Conservation (phyloP, 2,113 vertebrate species). For the Scartelaos histophorus region DNA sequence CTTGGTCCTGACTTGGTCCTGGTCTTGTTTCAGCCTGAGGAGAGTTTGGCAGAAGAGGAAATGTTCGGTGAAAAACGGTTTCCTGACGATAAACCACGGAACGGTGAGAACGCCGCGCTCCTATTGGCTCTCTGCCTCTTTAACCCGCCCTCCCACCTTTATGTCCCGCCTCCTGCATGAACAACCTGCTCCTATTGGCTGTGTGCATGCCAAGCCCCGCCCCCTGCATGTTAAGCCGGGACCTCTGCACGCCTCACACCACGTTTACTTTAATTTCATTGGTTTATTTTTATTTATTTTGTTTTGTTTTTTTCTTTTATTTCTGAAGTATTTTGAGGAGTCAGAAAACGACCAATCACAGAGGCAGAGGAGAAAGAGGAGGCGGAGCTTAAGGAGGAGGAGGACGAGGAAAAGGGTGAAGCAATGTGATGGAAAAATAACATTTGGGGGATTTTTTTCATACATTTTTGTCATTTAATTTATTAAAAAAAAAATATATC, state of each 20-base stretch:
- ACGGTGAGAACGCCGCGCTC: conserved; percentile 80
- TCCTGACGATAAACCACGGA: conserved; percentile 93
- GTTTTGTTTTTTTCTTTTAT: conserved; percentile 25
- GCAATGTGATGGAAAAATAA: neutral
- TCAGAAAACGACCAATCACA: conserved; percentile 52
- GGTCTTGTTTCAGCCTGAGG: conserved; percentile 80
- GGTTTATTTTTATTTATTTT: conserved; percentile 18
- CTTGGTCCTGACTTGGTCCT: too few relatives aligned
- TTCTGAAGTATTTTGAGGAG: conserved; percentile 55
- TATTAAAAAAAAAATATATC: too few relatives aligned
- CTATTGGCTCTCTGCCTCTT: conserved; percentile 33
- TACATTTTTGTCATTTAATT: neutral
- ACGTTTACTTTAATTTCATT: conserved; percentile 4
- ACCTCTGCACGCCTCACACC: neutral
- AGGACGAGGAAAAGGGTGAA: conserved; percentile 51
- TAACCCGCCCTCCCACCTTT: conserved; percentile 17
- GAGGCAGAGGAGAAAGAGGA: conserved; percentile 42
- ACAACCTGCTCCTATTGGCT: neutral
- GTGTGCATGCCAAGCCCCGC: neutral
- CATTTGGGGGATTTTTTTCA: neutral
- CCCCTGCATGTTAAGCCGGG: neutral
- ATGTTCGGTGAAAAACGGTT: conserved; percentile 90
- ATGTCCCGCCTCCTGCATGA: conserved; percentile 15
- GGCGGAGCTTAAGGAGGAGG: conserved; percentile 58
- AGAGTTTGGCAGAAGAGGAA: conserved; percentile 99